phyloP scores from a whole-genome alignment of 2,888 invertebrate genomes.

The Nysson spinosus region DNA sequence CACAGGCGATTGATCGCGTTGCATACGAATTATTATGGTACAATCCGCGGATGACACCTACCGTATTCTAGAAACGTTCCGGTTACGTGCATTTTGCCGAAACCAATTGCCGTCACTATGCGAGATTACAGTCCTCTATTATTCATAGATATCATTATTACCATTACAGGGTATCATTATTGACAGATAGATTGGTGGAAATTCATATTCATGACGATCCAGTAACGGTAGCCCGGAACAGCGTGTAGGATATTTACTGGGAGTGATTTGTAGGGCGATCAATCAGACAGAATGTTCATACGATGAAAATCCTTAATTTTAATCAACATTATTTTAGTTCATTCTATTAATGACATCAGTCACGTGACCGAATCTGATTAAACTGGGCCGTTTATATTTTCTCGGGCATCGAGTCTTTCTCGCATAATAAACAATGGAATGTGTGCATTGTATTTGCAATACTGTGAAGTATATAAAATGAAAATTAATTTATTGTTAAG shows the following conservation, averaged over 20 bases:
- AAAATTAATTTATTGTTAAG: too few relatives aligned
- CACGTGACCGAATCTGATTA: background rate
- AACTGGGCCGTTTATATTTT: background rate
- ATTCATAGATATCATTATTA: slow-evolving; percentile 49
- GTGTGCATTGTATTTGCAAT: background rate
- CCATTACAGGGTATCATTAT: slow-evolving; percentile 50
- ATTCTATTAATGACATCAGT: background rate
- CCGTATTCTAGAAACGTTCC: slow-evolving; percentile 37
- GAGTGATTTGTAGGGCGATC: slow-evolving; percentile 8
- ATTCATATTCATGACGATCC: slow-evolving; percentile 46
- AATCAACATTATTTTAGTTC: background rate
- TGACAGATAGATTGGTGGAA: slow-evolving; percentile 34
- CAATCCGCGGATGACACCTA: slow-evolving; percentile 21
- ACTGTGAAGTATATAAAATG: too few relatives aligned
- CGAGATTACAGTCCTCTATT: slow-evolving; percentile 42
- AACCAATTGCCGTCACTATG: slow-evolving; percentile 24
- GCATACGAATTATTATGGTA: slow-evolving; percentile 18
- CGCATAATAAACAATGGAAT: background rate
- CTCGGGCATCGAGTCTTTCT: background rate
- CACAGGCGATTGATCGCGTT: slow-evolving; percentile 9
- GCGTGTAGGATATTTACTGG: background rate
- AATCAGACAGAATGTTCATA: background rate
- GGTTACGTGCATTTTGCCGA: slow-evolving; percentile 18
- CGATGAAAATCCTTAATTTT: slow-evolving; percentile 24
- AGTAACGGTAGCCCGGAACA: slow-evolving; percentile 18